phyloP scores from a whole-genome alignment of 2,888 invertebrate species.

The Dasysyrphus albostriatus region DNA sequence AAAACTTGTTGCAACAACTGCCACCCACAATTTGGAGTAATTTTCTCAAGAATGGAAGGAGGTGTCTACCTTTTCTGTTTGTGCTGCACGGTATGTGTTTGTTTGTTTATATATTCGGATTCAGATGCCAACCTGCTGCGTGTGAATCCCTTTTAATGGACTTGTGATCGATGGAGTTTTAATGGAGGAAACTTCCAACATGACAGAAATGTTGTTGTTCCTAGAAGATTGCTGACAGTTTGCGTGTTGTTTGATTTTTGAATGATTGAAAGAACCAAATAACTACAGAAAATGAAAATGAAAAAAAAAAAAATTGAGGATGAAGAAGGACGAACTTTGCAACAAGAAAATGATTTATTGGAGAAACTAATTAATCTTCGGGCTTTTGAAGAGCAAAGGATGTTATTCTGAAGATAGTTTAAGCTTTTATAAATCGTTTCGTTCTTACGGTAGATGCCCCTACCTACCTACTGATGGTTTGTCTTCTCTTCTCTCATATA shows the following conservation, averaged over 20 bases:
- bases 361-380: conserved; percentile 67
- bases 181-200: conserved; percentile 69
- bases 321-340: conserved; percentile 12
- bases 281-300: not conserved
- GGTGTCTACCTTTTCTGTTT: conserved; percentile 4
- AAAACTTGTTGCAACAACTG: conserved; percentile 68
- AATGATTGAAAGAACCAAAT: not conserved
- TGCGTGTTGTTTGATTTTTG: conserved; percentile 56
- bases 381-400: conserved; percentile 50
- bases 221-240: conserved; percentile 64
- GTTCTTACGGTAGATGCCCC: too few relatives aligned
- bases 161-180: conserved; percentile 70
- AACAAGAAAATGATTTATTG: conserved; percentile 64
- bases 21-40: conserved; percentile 15
- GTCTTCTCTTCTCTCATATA: not conserved
- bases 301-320: not conserved
- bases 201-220: conserved; percentile 55
- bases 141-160: conserved; percentile 50
- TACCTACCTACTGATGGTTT: not conserved
- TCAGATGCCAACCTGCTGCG: conserved; percentile 7
- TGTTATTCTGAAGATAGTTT: conserved; percentile 15
- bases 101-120: too few relatives aligned
- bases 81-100: not conserved
- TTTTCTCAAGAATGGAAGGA: not conserved
- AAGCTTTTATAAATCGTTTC: conserved; percentile 4